A percentile compares a stretch with the other conserved stretches of the same genome.
Conservation (phyloP, 2,888 invertebrate genomes). For the Nemotelus nigrinus region DNA sequence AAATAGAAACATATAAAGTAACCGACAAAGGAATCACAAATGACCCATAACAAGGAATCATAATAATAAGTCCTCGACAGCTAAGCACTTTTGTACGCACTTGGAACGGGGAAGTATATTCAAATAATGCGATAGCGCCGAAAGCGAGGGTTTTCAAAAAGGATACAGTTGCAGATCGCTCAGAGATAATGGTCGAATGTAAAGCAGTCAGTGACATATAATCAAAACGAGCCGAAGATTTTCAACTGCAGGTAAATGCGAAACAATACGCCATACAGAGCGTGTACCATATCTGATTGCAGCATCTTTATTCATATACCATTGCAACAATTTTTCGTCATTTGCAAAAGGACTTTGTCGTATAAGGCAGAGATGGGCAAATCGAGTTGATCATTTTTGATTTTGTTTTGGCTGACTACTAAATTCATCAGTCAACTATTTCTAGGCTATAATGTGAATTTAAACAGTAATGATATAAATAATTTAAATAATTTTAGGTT, state of each 20-base stretch:
- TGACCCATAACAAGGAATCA: conserved; percentile 50
- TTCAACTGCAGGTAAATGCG: conserved; percentile 35
- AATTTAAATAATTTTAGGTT: no score
- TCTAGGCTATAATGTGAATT: no score
- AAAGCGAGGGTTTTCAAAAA: conserved; percentile 40
- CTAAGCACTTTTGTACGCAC: background rate
- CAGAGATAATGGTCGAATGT: conserved; percentile 35
- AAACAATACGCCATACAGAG: conserved; percentile 42
- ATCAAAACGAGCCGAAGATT: conserved; percentile 31
- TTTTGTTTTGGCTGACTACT: no score
- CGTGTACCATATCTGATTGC: conserved; percentile 46
- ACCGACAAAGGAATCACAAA: conserved; percentile 46
- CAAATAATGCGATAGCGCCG: conserved; percentile 35
- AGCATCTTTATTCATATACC: conserved; percentile 37
- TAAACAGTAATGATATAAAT: no score
- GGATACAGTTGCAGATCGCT: conserved; percentile 48
- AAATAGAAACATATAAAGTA: conserved; percentile 5
- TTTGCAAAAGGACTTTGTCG: conserved; percentile 21
- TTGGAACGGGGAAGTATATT: conserved; percentile 22
- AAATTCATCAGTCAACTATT: no score
- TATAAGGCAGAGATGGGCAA: conserved; percentile 6
- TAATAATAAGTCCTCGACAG: conserved; percentile 48
- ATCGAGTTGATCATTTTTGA: background rate
- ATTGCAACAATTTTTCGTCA: background rate
- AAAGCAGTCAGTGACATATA: conserved; percentile 35